Percentiles rank a stretch among this genome's conserved stretches.
Conservation (phyloP, 2,113 vertebrate species). For the Amazona guildingii region DNA sequence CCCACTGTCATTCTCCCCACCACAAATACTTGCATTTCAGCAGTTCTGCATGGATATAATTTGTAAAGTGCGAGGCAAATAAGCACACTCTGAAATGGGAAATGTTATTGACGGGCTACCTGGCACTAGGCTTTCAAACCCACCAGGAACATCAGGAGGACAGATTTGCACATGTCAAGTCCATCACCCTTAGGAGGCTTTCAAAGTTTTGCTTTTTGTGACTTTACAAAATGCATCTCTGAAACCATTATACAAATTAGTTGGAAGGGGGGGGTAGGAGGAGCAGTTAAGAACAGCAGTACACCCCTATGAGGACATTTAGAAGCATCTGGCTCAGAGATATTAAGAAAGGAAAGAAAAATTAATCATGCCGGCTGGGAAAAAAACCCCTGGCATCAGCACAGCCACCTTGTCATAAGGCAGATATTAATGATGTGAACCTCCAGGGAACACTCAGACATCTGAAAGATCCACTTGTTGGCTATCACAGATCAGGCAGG, state of each 20-base stretch:
- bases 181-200: conserved; percentile 34
- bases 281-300: conserved; percentile 76
- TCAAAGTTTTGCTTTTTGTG: conserved; percentile 50
- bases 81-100: not conserved
- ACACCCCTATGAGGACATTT: conserved; percentile 77
- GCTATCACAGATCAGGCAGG: not conserved
- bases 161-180: conserved; percentile 4
- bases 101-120: conserved; percentile 18
- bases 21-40: conserved; percentile 37
- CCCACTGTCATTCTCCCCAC: not conserved
- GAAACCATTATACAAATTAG: conserved; percentile 83
- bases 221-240: conserved; percentile 72
- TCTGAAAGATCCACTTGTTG: conserved; percentile 55
- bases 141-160: not conserved
- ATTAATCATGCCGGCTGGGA: conserved; percentile 65
- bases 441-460: conserved; percentile 53
- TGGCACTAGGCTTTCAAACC: conserved; percentile 15
- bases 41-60: conserved; percentile 30
- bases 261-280: conserved; percentile 11
- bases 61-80: conserved; percentile 48
- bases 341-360: conserved; percentile 87
- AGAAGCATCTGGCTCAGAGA: conserved; percentile 76
- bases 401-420: conserved; percentile 67
- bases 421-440: conserved; percentile 67
- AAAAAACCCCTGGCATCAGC: conserved; percentile 57